These are phyloP conservation scores for Bothrops alternatus DNA, from an alignment of 2,797 vertebrate genomes.

Conservation along the genomic window DNA sequence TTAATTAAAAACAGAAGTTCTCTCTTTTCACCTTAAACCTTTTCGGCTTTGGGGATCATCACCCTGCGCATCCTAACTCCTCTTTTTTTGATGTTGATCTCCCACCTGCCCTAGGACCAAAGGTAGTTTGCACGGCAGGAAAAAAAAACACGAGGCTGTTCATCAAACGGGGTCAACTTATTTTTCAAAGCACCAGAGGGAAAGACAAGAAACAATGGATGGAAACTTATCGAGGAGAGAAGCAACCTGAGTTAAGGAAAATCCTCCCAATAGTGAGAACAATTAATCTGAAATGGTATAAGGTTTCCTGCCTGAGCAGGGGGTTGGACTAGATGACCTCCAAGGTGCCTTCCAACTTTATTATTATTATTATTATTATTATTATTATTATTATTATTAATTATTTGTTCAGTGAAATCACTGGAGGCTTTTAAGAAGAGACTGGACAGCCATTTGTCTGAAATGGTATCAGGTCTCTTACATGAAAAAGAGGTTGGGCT, in stretches of 20 bases:
- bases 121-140: not conserved
- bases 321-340: too few species aligned
- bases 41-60: accelerated
- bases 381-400: too few species aligned
- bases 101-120: not conserved
- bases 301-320: too few species aligned
- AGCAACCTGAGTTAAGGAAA: not conserved
- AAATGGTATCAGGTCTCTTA: not conserved
- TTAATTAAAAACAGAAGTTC: not conserved
- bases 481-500: not conserved
- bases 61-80: not conserved
- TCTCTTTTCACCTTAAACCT: not conserved
- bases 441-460: not conserved
- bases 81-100: not conserved
- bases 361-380: too few species aligned
- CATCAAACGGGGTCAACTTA: not conserved
- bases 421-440: not conserved
- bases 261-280: not conserved
- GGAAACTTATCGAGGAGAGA: not conserved
- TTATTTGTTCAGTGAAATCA: not conserved
- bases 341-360: too few species aligned
- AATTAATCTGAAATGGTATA: not conserved
- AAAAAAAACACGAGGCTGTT: not conserved
- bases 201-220: not conserved
- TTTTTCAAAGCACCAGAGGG: not conserved